Percentiles rank a stretch among this genome's conserved stretches.
Evolutionary conservation across 2,888 invertebrate genomes (phyloP).

Genomic region (Watsonalla binaria): DNA sequence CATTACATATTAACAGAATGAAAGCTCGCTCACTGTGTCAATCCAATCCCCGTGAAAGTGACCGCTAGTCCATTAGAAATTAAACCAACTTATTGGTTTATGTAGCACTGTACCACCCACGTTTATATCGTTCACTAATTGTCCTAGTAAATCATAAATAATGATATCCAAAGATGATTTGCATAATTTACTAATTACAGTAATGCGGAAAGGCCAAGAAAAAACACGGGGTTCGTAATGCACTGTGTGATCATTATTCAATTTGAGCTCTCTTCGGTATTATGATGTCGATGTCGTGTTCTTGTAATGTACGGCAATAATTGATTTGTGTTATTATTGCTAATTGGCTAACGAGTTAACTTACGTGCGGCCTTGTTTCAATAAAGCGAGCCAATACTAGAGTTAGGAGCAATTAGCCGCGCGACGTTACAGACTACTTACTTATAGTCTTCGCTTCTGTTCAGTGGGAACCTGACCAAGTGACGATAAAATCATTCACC

Average conservation of each 20-base stretch:
- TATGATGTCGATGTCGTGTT: slow-evolving; percentile 26
- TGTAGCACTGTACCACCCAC: slow-evolving; percentile 21
- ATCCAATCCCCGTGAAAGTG: slow-evolving; percentile 36
- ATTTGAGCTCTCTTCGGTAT: neutral
- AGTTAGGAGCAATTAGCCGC: slow-evolving; percentile 44
- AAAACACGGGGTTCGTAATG: slow-evolving; percentile 21
- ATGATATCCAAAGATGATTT: slow-evolving; percentile 60
- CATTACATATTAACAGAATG: slow-evolving; percentile 53
- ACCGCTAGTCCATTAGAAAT: slow-evolving; percentile 43
- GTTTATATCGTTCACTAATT: slow-evolving; percentile 7
- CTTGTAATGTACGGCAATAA: slow-evolving; percentile 41
- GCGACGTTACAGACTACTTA: slow-evolving; percentile 33
- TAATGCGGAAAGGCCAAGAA: slow-evolving; percentile 30
- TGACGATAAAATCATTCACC: slow-evolving; percentile 62
- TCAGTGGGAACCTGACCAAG: slow-evolving; percentile 62
- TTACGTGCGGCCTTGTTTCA: slow-evolving; percentile 57
- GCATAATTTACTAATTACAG: slow-evolving; percentile 60
- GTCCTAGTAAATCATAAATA: slow-evolving; percentile 49
- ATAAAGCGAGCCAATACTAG: slow-evolving; percentile 61
- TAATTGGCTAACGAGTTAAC: slow-evolving; percentile 51
- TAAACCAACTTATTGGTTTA: slow-evolving; percentile 28
- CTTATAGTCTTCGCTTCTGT: slow-evolving; percentile 30
- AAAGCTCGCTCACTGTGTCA: slow-evolving; percentile 32
- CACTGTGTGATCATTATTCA: no score
- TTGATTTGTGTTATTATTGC: slow-evolving; percentile 45